Base-by-base conservation (phyloP, 1,140 invertebrate genomes). In the Saccostrea cuccullata region DNA sequence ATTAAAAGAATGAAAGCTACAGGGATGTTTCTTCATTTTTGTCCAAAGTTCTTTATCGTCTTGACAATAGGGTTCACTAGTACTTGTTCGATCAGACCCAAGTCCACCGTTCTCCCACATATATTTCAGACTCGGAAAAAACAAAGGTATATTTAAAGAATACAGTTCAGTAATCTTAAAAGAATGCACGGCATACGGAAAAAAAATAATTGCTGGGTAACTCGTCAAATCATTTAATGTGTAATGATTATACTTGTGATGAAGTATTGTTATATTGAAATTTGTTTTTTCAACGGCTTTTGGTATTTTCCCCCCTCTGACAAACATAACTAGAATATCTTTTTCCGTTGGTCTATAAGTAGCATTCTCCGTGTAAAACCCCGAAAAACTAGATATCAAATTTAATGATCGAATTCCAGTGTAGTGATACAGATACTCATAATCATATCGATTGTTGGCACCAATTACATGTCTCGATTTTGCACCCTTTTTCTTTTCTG, bases 51-150 rank as follows among this genome's bases (percentile, higher is more conserved):
- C 58, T 64, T 64, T 64, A 2, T n/a, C 20, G 5, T 64, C 15
- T 6, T n/a, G 58, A n/a, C 58, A 64, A 20, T 64, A 64, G 1
- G 58, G 58, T 20, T 17, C 17, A 64, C 17, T 64, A 64, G 58
- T 64, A 64, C 58, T 64, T 30, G 84, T 85, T 11, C 84, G 40
- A 58, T 85, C 47, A 20, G 84, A 20, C 58, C 84, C 84, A 13
- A 85, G 55, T 58, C 84, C 84, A 30, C 84, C 84, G 15, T 58
- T 17, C 17, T 58, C 60, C 60, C 55, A n/a, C 8, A 85, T 58
- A 60, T 56, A 85, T 85, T 85, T 85, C 26, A 60, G 40, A 85
- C 84, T 85, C 26, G 84, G 84, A 55, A 85, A 58, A 58, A 85
- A 85, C 55, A 85, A 85, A 1, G 84, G 84, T 58, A 85, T 85